These are phyloP conservation scores for Micromesistius poutassou DNA, from an alignment of 2,797 vertebrate species.

Conservation along the genomic window DNA sequence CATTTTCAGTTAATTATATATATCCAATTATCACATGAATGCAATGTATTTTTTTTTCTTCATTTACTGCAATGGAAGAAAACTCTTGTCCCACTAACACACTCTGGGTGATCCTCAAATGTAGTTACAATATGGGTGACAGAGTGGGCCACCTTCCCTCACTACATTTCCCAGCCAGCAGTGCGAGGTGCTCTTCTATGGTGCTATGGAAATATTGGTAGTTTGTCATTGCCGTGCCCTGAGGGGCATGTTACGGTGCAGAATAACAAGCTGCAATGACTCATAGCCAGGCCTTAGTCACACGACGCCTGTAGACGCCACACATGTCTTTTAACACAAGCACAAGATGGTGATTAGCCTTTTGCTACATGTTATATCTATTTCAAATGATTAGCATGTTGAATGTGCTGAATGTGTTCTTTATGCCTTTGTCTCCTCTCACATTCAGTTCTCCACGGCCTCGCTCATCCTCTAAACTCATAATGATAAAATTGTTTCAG, in stretches of 20 bases:
- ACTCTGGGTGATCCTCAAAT: neutral
- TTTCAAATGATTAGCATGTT: constrained; percentile 52
- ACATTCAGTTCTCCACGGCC: constrained; percentile 85
- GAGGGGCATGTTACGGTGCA: constrained; percentile 29
- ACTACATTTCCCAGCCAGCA: constrained; percentile 57
- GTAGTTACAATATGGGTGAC: neutral
- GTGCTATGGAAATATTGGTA: constrained; percentile 71
- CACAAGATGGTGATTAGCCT: constrained; percentile 12
- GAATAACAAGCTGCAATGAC: constrained; percentile 54
- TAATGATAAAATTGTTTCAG: constrained; percentile 89
- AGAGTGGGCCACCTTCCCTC: neutral
- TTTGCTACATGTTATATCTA: constrained; percentile 45
- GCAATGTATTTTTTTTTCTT: neutral
- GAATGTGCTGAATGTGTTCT: constrained; percentile 70
- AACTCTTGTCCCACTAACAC: neutral
- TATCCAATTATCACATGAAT: neutral
- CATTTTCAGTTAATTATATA: neutral
- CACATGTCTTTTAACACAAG: constrained; percentile 20
- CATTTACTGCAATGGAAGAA: neutral
- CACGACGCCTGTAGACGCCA: constrained; percentile 32
- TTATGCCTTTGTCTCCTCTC: constrained; percentile 78
- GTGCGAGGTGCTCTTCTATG: constrained; percentile 78
- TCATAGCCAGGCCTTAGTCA: constrained; percentile 37
- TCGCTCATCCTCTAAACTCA: constrained; percentile 86
- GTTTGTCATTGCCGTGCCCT: constrained; percentile 50